Evolutionary conservation across 2,888 invertebrate genomes (phyloP), one percentile per base, ranked within the genome.

Genomic region (Monochamus alternatus): DNA sequence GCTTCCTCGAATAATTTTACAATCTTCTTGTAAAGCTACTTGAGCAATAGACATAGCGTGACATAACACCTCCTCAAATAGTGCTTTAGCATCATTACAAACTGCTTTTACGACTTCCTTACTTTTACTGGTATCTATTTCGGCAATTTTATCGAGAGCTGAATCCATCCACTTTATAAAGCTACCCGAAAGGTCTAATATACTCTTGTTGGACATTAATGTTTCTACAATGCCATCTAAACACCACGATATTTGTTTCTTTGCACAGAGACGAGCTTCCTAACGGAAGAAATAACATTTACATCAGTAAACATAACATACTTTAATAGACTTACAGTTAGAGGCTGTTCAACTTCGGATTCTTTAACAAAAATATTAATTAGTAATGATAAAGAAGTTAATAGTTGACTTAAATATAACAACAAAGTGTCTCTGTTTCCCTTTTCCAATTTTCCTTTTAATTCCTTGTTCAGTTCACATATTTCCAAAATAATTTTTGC

Each of bases 1-100:
- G 47, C 91, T 87, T 22, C 91, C 91, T 85, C 90, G 90, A 12
- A 92, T 89, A 77, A 90, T 87, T 81, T 85, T 84, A 44, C 81
- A 84, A 81, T 89, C 88, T 38, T 87, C 84, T 30, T 76, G 75
- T 30, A 85, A 75, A 12, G 87, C 82, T 32, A 89, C 86, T 82
- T 89, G 88, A 3, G 87, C 88, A 68, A 89, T 86, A 3, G 89
- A 87, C 88, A 89, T 88, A 8, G 88, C 88, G 81, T 88, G 86
- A 74, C 87, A 86, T 12, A 89, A 81, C 32, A 88, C 85, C 81
- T 89, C 87, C 80, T 89, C 88, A 72, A 87, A 82, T 30, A 85
- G 68, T 65, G 69, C 67, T 77, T 79, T 81, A 3, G 84, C 80
- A 32, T 84, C 81, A 65, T 78, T 71, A 63, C 81, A 84, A 9